Conservation (phyloP, 2,888 invertebrate genomes). For the Nemotelus nigrinus region DNA sequence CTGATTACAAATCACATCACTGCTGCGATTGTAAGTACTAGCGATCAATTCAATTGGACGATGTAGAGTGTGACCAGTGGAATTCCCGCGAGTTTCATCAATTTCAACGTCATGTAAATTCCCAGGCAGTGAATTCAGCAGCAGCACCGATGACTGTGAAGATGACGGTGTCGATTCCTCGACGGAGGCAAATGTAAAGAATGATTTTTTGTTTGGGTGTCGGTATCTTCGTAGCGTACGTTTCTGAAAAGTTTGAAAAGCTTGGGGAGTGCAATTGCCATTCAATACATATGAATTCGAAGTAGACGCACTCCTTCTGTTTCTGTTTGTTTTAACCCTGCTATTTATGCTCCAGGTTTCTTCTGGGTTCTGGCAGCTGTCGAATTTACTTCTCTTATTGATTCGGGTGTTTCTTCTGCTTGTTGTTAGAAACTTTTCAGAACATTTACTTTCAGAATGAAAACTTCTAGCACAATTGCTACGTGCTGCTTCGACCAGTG, state of each 20-base stretch:
- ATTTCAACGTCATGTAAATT: not conserved
- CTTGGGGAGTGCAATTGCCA: slow-evolving; percentile 55
- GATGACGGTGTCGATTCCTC: slow-evolving; percentile 44
- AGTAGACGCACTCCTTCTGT: slow-evolving; percentile 44
- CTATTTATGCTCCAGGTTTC: not conserved
- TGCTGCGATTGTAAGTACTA: not conserved
- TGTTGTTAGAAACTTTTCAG: no score
- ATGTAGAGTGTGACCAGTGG: not conserved
- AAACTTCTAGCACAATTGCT: not conserved
- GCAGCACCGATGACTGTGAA: slow-evolving; percentile 14
- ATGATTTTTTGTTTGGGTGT: not conserved
- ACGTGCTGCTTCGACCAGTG: not conserved
- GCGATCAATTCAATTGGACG: slow-evolving; percentile 8
- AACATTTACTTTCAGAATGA: no score
- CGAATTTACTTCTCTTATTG: slow-evolving; percentile 23
- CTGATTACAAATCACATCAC: not conserved
- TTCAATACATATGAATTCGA: slow-evolving; percentile 53
- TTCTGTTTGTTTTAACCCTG: not conserved
- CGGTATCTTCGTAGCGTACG: not conserved
- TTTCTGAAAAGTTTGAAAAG: slow-evolving; percentile 45
- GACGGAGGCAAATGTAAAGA: slow-evolving; percentile 30
- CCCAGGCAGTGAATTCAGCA: slow-evolving; percentile 30
- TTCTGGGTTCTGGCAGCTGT: not conserved
- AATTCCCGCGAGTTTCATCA: not conserved
- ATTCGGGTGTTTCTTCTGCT: not conserved